Evolutionary conservation across 2,113 vertebrate genomes (phyloP).

Genomic region (Pipa parva): DNA sequence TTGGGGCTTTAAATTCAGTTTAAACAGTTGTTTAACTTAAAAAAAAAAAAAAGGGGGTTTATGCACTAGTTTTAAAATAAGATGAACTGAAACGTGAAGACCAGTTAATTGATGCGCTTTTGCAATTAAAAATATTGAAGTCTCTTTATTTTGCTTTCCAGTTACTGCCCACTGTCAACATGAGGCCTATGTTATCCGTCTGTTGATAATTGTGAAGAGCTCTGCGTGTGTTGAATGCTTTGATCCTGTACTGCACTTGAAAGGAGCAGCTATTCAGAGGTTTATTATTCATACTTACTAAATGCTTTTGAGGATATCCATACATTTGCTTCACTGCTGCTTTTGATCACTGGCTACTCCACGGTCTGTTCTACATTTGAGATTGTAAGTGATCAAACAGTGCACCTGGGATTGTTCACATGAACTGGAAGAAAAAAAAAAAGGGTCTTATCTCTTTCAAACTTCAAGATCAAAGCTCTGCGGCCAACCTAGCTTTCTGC

Average conservation of each 20-base stretch:
- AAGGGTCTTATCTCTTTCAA: slow-evolving; percentile 36
- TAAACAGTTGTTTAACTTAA: too few species aligned
- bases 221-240: slow-evolving; percentile 16
- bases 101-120: not conserved
- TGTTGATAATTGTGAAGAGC: slow-evolving; percentile 21
- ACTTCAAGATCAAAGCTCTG: slow-evolving; percentile 34
- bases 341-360: slow-evolving; percentile 71
- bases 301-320: slow-evolving; percentile 62
- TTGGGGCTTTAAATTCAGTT: too few species aligned
- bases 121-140: slow-evolving; percentile 6
- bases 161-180: not conserved
- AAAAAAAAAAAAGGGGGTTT: too few species aligned
- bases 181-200: slow-evolving; percentile 1
- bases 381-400: slow-evolving; percentile 56
- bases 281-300: slow-evolving; percentile 66
- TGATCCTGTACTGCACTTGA: slow-evolving; percentile 31
- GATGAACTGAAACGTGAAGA: too few species aligned
- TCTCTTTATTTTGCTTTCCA: not conserved
- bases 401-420: slow-evolving; percentile 38
- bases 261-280: slow-evolving; percentile 47
- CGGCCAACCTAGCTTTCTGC: slow-evolving; percentile 21
- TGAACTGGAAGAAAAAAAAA: slow-evolving; percentile 26
- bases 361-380: slow-evolving; percentile 71
- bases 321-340: slow-evolving; percentile 50
- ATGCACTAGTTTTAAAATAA: too few species aligned